Conservation (phyloP, 37 sponge, comb jelly and placozoan species). For the Ephydatia muelleri region DNA sequence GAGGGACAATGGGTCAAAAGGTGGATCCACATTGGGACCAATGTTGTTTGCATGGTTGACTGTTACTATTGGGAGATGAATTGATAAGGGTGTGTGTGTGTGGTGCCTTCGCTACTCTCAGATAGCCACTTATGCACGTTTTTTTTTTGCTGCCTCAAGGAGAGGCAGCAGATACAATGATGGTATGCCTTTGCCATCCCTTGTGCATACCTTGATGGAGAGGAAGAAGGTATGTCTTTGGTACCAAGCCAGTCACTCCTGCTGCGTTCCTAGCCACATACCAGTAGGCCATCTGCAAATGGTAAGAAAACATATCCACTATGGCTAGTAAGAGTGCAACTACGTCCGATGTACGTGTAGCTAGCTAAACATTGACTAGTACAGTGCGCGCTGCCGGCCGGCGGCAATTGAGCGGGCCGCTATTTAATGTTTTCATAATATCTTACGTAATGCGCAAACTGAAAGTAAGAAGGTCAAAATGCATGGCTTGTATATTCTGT, state of each 20-base stretch:
- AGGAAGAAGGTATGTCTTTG: slow-evolving; percentile 48
- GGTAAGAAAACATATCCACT: too few relatives aligned
- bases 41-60: neutral
- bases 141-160: too few relatives aligned
- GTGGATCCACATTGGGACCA: neutral
- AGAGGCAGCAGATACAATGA: neutral
- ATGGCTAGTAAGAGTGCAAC: too few relatives aligned
- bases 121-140: too few relatives aligned
- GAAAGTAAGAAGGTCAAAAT: too few relatives aligned
- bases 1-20: neutral
- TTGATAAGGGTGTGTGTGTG: neutral
- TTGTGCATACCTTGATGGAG: neutral
- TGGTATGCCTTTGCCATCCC: neutral
- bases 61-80: neutral
- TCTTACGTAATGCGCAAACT: too few relatives aligned
- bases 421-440: neutral
- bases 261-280: slow-evolving; percentile 54
- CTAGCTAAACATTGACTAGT: too few relatives aligned
- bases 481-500: too few relatives aligned
- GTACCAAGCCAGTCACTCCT: slow-evolving; percentile 59
- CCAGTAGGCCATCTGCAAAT: slow-evolving; percentile 80
- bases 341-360: too few relatives aligned
- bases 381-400: too few relatives aligned
- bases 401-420: too few relatives aligned
- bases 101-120: too few relatives aligned